A percentile compares a stretch with the other conserved stretches of the same genome.
Evolutionary conservation across 2,113 vertebrate genomes (phyloP).

Genomic region (Toxotes jaculatrix): DNA sequence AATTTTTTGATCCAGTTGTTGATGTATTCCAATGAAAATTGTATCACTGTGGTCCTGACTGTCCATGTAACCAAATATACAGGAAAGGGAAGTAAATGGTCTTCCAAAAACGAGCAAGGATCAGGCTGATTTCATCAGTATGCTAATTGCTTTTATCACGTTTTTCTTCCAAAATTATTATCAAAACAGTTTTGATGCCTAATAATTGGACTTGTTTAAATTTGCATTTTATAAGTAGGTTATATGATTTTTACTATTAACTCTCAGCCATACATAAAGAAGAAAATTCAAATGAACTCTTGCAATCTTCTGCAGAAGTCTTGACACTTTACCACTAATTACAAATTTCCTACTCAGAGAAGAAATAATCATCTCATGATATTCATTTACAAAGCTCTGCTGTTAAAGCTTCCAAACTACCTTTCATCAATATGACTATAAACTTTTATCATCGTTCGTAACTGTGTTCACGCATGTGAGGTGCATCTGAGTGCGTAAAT

Average conservation of each 20-base stretch:
- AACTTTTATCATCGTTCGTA: neutral
- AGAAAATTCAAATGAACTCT: too few species aligned
- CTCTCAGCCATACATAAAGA: too few species aligned
- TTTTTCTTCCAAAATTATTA: too few species aligned
- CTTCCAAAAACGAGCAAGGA: neutral
- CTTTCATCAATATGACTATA: too few species aligned
- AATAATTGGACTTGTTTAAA: too few species aligned
- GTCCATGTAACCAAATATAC: neutral
- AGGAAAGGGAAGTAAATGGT: constrained; percentile 16
- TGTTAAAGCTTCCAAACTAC: neutral
- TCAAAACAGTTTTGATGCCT: too few species aligned
- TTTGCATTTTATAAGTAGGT: too few species aligned
- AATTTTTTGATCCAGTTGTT: neutral
- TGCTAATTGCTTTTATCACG: too few species aligned
- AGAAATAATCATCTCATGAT: neutral
- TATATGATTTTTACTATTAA: too few species aligned
- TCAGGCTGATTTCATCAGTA: neutral
- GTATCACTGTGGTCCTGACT: neutral
- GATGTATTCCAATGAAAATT: neutral
- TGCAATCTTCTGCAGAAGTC: too few species aligned
- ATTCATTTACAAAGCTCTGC: neutral
- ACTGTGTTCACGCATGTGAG: neutral
- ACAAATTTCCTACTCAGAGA: too few species aligned
- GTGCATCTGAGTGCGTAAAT: neutral
- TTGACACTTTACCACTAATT: too few species aligned